Conservation (phyloP, 2,797 vertebrate genomes). For the Mallotus villosus region DNA sequence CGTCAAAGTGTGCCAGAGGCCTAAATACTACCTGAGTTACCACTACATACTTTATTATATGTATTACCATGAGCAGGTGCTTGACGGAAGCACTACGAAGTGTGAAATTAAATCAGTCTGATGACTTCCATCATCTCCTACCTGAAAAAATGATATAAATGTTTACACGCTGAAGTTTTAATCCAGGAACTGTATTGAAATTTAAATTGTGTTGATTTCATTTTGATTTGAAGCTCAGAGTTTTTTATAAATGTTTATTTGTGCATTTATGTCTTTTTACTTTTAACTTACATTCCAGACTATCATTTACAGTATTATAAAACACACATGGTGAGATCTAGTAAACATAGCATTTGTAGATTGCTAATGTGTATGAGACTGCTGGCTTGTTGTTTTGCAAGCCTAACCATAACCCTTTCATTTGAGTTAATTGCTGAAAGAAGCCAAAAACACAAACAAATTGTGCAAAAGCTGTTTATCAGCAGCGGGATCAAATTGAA, state of each 20-base stretch:
- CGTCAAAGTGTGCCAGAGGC: no score
- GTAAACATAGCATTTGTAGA: background rate
- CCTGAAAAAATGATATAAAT: background rate
- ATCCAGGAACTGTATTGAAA: no score
- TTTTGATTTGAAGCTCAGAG: no score
- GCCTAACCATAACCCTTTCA: background rate
- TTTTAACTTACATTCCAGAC: background rate
- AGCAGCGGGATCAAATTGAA: background rate
- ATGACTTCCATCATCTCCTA: background rate
- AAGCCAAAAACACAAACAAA: conserved; percentile 4
- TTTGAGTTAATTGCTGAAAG: background rate
- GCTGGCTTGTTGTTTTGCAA: background rate
- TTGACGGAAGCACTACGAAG: conserved; percentile 9
- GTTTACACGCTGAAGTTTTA: background rate
- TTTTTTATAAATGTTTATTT: no score
- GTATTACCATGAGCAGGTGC: background rate
- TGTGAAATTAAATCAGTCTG: background rate
- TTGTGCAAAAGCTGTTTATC: background rate
- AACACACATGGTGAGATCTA: background rate
- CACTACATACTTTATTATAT: no score
- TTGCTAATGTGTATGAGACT: background rate
- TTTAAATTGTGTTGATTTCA: no score
- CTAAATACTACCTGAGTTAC: no score
- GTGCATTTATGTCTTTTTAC: background rate
- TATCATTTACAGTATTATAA: background rate